A percentile compares a stretch with the other conserved stretches of the same genome.
Evolutionary conservation across 1,140 invertebrate genomes (phyloP).

Genomic region (Aphis craccivora): DNA sequence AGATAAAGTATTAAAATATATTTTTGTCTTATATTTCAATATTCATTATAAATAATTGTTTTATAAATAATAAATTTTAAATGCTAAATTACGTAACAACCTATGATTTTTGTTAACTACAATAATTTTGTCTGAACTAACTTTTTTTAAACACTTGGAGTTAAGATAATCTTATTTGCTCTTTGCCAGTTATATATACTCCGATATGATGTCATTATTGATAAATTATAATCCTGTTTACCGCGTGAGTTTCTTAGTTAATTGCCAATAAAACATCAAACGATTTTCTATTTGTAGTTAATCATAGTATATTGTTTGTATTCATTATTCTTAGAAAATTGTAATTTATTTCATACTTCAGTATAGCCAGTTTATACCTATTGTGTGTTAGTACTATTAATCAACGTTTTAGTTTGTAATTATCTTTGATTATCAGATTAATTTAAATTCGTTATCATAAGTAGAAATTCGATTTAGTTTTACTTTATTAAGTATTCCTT

Average conservation of each 20-base stretch:
- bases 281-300: not conserved
- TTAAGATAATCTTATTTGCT: not conserved
- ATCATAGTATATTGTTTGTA: not conserved
- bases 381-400: not conserved
- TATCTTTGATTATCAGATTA: not conserved
- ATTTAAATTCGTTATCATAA: not conserved
- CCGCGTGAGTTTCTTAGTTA: not conserved
- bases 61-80: not conserved
- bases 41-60: constrained; percentile 35
- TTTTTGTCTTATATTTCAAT: not conserved
- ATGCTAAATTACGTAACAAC: not conserved
- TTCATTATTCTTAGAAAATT: not conserved
- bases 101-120: not conserved
- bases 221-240: not conserved
- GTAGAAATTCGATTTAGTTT: not conserved
- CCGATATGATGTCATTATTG: not conserved
- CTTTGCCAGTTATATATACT: not conserved
- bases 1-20: not conserved
- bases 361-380: too few species aligned
- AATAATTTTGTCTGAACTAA: not conserved
- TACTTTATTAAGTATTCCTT: not conserved
- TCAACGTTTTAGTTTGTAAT: not conserved
- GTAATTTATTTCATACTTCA: not conserved
- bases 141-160: not conserved
- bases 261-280: constrained; percentile 25